A percentile compares a stretch with the other conserved stretches of the same genome.
Evolutionary conservation across 1,140 invertebrate genomes (phyloP).

Genomic region (Wiebesia pumilae): DNA sequence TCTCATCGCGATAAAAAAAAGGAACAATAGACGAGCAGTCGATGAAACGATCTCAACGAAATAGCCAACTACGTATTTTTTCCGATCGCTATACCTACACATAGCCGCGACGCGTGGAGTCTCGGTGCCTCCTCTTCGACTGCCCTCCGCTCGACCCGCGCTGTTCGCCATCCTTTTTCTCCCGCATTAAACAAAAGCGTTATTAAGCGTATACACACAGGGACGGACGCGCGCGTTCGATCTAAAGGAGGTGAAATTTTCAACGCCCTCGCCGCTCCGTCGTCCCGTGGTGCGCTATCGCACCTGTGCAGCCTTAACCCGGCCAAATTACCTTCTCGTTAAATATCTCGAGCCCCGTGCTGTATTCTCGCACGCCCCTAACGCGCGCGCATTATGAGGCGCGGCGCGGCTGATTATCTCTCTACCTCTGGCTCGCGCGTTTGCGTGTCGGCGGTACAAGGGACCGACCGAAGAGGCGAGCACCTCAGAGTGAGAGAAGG

Average conservation of each 20-base stretch:
- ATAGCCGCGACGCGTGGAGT: background rate
- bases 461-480: constrained; percentile 28
- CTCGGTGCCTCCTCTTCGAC: background rate
- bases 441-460: constrained; percentile 58
- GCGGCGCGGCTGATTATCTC: constrained; percentile 65
- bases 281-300: constrained; percentile 39
- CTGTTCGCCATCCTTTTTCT: background rate
- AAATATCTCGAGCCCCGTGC: constrained; percentile 67
- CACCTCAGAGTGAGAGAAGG: background rate
- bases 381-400: constrained; percentile 59
- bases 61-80: background rate
- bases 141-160: background rate
- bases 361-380: constrained; percentile 69
- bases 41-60: background rate
- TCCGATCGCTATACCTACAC: background rate
- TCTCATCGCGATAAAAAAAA: background rate
- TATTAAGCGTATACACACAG: constrained; percentile 1
- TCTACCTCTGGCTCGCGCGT: constrained; percentile 50
- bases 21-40: background rate
- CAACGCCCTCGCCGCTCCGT: constrained; percentile 36
- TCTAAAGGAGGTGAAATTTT: constrained; percentile 45
- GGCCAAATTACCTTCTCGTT: constrained; percentile 69
- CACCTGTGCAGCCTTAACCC: constrained; percentile 47
- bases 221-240: background rate
- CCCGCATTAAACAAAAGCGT: constrained; percentile 22